These are phyloP conservation scores for Smittia sp. DNA, from an alignment of 2,888 invertebrate genomes.

Conservation along the genomic window DNA sequence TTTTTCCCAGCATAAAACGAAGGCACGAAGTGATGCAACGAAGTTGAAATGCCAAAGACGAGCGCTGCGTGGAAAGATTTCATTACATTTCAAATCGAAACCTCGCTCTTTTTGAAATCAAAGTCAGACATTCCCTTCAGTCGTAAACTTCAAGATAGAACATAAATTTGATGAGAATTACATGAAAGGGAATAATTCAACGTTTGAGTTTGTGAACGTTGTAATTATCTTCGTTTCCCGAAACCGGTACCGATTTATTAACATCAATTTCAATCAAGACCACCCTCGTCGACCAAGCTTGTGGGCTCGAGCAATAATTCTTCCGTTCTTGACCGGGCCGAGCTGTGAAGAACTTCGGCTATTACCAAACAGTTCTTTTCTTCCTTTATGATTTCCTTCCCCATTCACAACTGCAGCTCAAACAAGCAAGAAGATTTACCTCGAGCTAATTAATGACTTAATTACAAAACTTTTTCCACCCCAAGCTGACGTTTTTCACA, in stretches of 20 bases:
- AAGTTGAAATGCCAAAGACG: too few species aligned
- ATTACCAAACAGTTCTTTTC: not conserved
- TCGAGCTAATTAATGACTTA: conserved; percentile 26
- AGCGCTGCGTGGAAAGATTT: too few species aligned
- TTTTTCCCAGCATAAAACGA: too few species aligned
- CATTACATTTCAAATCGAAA: too few species aligned
- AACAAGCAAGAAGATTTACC: not conserved
- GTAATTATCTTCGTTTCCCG: conserved; percentile 9
- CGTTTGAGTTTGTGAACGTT: conserved; percentile 7
- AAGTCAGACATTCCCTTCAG: too few species aligned
- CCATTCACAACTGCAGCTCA: not conserved
- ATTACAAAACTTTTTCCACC: conserved; percentile 26
- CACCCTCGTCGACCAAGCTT: not conserved
- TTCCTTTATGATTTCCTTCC: conserved; percentile 5
- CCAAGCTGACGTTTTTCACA: not conserved
- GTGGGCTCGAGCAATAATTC: not conserved
- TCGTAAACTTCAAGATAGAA: too few species aligned
- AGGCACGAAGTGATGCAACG: too few species aligned
- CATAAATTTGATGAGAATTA: too few species aligned
- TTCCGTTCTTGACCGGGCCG: not conserved
- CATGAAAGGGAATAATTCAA: too few species aligned
- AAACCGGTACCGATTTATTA: conserved; percentile 22
- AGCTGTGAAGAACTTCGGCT: not conserved
- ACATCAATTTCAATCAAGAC: conserved; percentile 24
- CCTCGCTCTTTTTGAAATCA: too few species aligned